Evolutionary conservation across 1,140 invertebrate genomes (phyloP).

Genomic region (Brachystomella parvula): DNA sequence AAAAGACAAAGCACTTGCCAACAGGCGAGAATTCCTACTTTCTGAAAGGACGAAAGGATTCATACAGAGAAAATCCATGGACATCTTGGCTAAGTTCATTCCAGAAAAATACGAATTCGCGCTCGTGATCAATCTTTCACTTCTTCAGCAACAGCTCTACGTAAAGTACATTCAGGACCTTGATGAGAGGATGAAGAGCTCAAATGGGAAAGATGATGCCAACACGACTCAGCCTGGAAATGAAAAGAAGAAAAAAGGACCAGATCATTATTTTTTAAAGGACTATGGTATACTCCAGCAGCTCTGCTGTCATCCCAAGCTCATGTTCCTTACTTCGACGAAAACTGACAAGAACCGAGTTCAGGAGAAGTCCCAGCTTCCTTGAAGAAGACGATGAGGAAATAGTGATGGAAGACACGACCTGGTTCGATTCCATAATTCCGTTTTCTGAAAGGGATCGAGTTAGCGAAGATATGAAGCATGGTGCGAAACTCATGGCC

Average conservation of each 20-base stretch:
- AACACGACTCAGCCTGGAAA: background rate
- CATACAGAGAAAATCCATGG: conserved; percentile 51
- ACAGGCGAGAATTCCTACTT: conserved; percentile 50
- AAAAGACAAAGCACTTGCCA: conserved; percentile 50
- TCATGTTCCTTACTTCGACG: too few relatives aligned
- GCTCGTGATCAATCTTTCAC: conserved; percentile 48
- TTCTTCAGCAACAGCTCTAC: conserved; percentile 50
- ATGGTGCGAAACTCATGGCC: conserved; percentile 43
- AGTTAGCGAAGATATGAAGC: too few relatives aligned
- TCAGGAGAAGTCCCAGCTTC: background rate
- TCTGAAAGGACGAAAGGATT: conserved; percentile 48
- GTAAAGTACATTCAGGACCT: conserved; percentile 41
- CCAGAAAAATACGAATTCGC: conserved; percentile 57
- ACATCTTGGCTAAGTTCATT: conserved; percentile 49
- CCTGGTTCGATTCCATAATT: too few relatives aligned
- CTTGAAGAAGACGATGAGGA: background rate
- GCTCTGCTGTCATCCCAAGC: too few relatives aligned
- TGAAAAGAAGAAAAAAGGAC: background rate
- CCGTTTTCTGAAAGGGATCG: too few relatives aligned
- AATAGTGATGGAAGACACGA: background rate
- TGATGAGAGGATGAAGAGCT: conserved; percentile 9
- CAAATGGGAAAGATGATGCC: background rate
- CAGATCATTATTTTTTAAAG: too few relatives aligned
- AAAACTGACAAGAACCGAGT: too few relatives aligned
- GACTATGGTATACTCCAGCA: too few relatives aligned